Conservation (phyloP, 2,888 invertebrate genomes). For the Timandra comae region DNA sequence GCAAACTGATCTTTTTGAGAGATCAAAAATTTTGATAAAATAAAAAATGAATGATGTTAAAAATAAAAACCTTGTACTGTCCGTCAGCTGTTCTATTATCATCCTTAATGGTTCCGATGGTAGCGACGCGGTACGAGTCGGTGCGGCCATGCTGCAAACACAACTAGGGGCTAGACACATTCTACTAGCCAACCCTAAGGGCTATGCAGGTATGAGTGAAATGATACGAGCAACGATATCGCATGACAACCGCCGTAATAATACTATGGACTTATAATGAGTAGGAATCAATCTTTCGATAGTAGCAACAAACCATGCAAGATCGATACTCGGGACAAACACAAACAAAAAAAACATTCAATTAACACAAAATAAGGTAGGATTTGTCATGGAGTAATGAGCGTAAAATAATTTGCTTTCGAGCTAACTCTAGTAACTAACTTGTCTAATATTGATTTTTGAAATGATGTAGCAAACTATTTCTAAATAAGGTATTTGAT, state of each 20-base stretch:
- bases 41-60: conserved; percentile 52
- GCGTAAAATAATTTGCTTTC: neutral
- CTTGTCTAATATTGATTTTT: neutral
- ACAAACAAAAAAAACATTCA: conserved; percentile 1
- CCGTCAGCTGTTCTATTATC: conserved; percentile 98
- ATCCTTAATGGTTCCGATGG: conserved; percentile 92
- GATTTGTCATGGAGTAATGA: neutral
- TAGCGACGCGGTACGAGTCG: conserved; percentile 98
- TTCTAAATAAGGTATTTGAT: neutral
- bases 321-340: conserved; percentile 5
- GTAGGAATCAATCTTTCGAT: too few relatives aligned
- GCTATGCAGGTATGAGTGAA: conserved; percentile 63
- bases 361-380: conserved; percentile 2
- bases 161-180: conserved; percentile 76
- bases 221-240: conserved; percentile 33
- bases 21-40: conserved; percentile 8
- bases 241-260: conserved; percentile 15
- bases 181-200: conserved; percentile 70
- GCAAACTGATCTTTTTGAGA: neutral
- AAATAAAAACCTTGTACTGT: conserved; percentile 88
- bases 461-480: neutral
- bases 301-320: conserved; percentile 6
- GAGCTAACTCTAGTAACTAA: neutral
- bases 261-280: too few relatives aligned
- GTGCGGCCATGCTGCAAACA: conserved; percentile 92